Evolutionary conservation across 1,140 invertebrate species (phyloP).

Genomic region (Drosophila baimaii): DNA sequence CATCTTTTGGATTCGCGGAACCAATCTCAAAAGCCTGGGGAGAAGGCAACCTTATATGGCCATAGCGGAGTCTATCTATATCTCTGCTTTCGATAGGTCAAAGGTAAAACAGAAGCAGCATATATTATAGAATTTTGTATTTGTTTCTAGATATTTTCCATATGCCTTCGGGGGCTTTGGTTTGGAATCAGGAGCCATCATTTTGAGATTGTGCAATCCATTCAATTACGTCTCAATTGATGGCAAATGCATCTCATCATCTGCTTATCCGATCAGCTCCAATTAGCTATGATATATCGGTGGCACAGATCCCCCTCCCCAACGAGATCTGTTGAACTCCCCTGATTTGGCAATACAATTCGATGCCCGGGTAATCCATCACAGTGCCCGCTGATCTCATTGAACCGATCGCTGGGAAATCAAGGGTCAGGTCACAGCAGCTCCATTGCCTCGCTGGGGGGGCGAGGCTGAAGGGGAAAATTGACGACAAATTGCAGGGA

Average conservation of each 20-base stretch:
- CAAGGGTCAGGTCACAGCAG: slow-evolving; percentile 35
- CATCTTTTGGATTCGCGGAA: slow-evolving; percentile 1
- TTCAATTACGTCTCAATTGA: slow-evolving; percentile 45
- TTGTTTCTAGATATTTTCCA: not conserved
- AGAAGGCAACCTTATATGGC: slow-evolving; percentile 3
- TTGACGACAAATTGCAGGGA: slow-evolving; percentile 78
- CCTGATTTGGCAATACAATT: slow-evolving; percentile 37
- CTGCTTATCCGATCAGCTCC: slow-evolving; percentile 46
- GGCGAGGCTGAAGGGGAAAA: slow-evolving; percentile 23
- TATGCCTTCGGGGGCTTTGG: not conserved
- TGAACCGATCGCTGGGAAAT: slow-evolving; percentile 23
- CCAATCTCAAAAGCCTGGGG: not conserved
- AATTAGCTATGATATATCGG: slow-evolving; percentile 37
- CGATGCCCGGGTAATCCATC: slow-evolving; percentile 39
- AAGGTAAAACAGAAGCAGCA: slow-evolving; percentile 1
- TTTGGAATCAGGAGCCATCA: slow-evolving; percentile 4
- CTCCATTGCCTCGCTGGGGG: slow-evolving; percentile 9
- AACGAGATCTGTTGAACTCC: not conserved
- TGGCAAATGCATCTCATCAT: slow-evolving; percentile 47
- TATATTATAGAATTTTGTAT: not conserved
- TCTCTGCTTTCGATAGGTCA: slow-evolving; percentile 5
- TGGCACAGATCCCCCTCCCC: not conserved
- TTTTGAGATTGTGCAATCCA: slow-evolving; percentile 36
- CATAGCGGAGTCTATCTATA: slow-evolving; percentile 10
- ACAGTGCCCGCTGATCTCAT: slow-evolving; percentile 31